Evolutionary conservation across 1,140 invertebrate species (phyloP).

Genomic region (Aplysia californica): DNA sequence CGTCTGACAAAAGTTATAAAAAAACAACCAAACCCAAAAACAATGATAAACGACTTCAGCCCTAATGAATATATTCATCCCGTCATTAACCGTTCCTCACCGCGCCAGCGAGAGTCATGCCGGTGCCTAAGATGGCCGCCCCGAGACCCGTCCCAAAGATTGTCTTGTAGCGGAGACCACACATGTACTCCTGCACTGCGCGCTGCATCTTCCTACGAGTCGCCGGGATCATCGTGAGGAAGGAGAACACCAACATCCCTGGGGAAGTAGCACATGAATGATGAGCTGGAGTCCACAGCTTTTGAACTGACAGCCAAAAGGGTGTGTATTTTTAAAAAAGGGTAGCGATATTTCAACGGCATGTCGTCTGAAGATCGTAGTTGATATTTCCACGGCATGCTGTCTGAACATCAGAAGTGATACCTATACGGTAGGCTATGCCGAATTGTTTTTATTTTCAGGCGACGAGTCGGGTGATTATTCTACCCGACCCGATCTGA

Average conservation of each 20-base stretch:
- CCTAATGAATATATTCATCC: background rate
- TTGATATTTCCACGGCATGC: background rate
- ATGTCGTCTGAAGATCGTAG: background rate
- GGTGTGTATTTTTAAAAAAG: too few species aligned
- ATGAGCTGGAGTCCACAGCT: too few species aligned
- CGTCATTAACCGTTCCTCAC: background rate
- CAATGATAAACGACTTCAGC: background rate
- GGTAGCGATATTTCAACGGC: background rate
- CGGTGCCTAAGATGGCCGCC: slow-evolving; percentile 4
- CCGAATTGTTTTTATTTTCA: too few species aligned
- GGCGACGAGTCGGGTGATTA: too few species aligned
- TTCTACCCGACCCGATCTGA: too few species aligned
- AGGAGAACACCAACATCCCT: slow-evolving; percentile 21
- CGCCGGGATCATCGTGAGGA: slow-evolving; percentile 16
- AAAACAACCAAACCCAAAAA: background rate
- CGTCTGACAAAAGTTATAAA: background rate
- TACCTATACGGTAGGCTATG: background rate
- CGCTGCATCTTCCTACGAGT: background rate
- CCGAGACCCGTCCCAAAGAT: background rate
- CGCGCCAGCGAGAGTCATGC: slow-evolving; percentile 17
- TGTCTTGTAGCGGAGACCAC: background rate
- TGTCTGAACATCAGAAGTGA: background rate
- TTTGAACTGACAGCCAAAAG: too few species aligned
- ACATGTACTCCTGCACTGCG: background rate
- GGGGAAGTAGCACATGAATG: background rate